Evolutionary conservation across 1,140 invertebrate species (phyloP), one percentile per base, ranked within the genome.

Genomic region (Popillia japonica): DNA sequence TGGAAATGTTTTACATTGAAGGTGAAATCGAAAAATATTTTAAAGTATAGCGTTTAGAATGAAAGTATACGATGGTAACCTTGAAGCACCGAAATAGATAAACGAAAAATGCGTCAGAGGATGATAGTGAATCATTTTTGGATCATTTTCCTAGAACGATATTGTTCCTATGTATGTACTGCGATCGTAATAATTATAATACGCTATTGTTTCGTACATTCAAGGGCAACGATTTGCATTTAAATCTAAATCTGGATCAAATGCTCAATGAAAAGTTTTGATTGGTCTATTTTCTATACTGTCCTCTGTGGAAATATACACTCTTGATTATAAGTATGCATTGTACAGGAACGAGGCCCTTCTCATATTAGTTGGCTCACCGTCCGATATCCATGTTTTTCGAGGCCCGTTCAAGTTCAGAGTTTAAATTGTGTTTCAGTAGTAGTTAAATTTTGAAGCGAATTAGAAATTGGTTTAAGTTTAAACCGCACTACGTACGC

Each of bases 31-130:
- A 55, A 27, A 68, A 68, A 68, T 68, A 68, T 68, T 68, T 34
- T 68, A 68, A 68, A 22, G 20, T 68, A 68, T 68, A 22, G 48
- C 61, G 22, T 68, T 68, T 68, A 23, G 61, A 68, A 68, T 68
- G 61, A 68, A 68, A 68, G 22, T 34, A 68, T 23, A 55, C 48
- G 17, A 22, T 34, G 20, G 20, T n/a, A 68, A 68, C 61, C 61
- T 68, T 68, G 61, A 68, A 68, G 22, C 22, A 68, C 61, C 61
- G 61, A 68, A 68, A 68, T 68, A 68, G 27, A 68, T 68, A 68
- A 68, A 68, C 27, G 20, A 68, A 68, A 68, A 68, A 68, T 68
- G 61, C 61, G 61, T 68, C 61, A 68, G 61, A 68, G 61, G 61
- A 68, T 68, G 20, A 27, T 68, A 7, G 61, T 68, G 61, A 68